These are phyloP conservation scores for Cremastobaeus sp. DNA, from an alignment of 2,888 invertebrate genomes.

Conservation along the genomic window DNA sequence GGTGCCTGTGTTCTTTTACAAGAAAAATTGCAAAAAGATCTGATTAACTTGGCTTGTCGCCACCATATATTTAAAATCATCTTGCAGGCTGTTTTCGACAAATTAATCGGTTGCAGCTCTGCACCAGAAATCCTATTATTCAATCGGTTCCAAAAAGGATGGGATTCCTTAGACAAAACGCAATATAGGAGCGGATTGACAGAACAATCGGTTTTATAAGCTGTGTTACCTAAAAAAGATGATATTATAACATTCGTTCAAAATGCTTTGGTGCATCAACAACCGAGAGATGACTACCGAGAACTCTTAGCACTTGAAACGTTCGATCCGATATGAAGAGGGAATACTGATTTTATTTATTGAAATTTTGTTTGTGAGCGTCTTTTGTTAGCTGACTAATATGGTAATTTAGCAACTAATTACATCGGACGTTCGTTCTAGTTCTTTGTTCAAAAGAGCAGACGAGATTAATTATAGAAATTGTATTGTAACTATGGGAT, in stretches of 20 bases:
- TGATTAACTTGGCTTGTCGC: conserved; percentile 58
- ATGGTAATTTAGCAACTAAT: too few species aligned
- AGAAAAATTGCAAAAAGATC: conserved; percentile 48
- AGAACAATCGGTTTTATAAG: not conserved
- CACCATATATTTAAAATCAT: conserved; percentile 61
- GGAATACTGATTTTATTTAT: too few species aligned
- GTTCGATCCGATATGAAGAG: too few species aligned
- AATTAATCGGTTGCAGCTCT: conserved; percentile 2
- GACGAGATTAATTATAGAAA: too few species aligned
- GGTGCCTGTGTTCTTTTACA: conserved; percentile 38
- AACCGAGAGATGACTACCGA: conserved; percentile 59
- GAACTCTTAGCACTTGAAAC: conserved; percentile 62
- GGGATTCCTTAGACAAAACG: conserved; percentile 37
- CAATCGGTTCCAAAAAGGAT: conserved; percentile 43
- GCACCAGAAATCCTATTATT: conserved; percentile 48
- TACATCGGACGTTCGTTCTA: too few species aligned
- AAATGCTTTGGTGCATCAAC: conserved; percentile 7
- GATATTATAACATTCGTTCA: conserved; percentile 1
- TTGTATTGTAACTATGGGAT: too few species aligned
- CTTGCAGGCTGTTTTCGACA: conserved; percentile 21
- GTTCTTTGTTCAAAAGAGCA: too few species aligned
- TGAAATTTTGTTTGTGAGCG: too few species aligned
- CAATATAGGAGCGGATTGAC: conserved; percentile 6
- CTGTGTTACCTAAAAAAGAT: not conserved
- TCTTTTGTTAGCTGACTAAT: too few species aligned